These are phyloP conservation scores for Anguilla rostrata DNA, from an alignment of 2,113 vertebrate species.

Conservation along the genomic window DNA sequence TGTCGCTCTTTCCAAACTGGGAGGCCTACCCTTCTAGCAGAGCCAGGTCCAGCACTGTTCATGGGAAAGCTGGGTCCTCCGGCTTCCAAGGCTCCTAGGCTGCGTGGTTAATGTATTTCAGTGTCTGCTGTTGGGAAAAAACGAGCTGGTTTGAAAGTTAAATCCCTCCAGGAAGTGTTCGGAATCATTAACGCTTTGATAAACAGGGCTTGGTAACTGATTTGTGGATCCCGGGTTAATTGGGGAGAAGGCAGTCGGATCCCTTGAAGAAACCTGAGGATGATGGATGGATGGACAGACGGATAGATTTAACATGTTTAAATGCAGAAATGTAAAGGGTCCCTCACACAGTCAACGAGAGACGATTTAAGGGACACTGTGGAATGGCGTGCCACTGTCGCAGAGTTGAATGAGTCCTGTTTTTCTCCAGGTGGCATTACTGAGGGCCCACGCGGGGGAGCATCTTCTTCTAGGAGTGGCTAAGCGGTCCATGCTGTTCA, in stretches of 20 bases:
- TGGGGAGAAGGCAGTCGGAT: conserved; percentile 35
- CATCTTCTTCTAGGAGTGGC: conserved; percentile 90
- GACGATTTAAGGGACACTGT: neutral
- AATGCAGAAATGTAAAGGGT: neutral
- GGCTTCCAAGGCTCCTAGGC: conserved; percentile 10
- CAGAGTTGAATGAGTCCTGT: neutral
- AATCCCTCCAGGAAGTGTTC: conserved; percentile 45
- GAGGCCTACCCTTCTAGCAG: neutral
- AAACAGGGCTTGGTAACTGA: conserved; percentile 66
- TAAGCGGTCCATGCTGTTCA: conserved; percentile 95
- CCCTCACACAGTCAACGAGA: neutral
- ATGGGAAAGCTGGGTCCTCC: neutral
- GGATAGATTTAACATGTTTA: neutral
- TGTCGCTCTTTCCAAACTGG: neutral
- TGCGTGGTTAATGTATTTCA: conserved; percentile 65
- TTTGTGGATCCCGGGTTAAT: conserved; percentile 59
- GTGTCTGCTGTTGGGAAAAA: conserved; percentile 58
- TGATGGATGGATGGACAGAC: neutral
- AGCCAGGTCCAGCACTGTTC: neutral
- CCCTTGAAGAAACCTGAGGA: neutral
- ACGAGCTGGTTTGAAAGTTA: conserved; percentile 65
- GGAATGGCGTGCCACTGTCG: neutral
- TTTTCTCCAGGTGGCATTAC: conserved; percentile 86
- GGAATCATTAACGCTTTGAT: conserved; percentile 74
- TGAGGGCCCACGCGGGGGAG: conserved; percentile 93